Evolutionary conservation across 1,140 invertebrate species (phyloP), one percentile per base, ranked within the genome.

Genomic region (Drosophila sproati): DNA sequence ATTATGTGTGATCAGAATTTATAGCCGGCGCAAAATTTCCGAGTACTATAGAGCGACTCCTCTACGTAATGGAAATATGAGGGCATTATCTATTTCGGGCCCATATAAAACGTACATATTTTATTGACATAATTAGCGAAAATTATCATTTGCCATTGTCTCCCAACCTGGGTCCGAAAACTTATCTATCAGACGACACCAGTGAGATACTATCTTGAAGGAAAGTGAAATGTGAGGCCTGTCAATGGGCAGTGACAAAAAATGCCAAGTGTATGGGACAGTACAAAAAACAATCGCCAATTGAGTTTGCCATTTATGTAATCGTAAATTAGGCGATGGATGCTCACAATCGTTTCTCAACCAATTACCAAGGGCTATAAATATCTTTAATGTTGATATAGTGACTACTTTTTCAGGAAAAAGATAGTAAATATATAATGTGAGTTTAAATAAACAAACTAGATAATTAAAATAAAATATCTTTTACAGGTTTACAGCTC

Each of bases 121-220:
- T 87, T 87, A 87, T 87, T 88, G 83, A 63, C 82, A 74, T 76
- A 87, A 88, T 87, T 88, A 88, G 87, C 59, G 39, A 66, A 63
- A 79, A 80, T 88, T 81, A 88, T 88, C 66, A 62, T 79, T 77
- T 77, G 59, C 10, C 43, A 61, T 55, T 61, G 57, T 61, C 47
- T 54, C 7, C 35, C 37, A 28, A 41, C 41, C 47, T 20, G 20
- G 20, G 20, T 20, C 1, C 20, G 43, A 47, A 39, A 82, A 68
- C 78, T 79, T 88, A 87, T 88, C 62, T 88, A 85, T 74, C 61
- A 67, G 52, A 60, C 64, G 62, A 45, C 37, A 29, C 3, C 29
- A 12, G 7, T 37, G 50, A 20, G 51, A 45, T 7, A 8, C 37
- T 79, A 66, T 82, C 75, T 81, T 68, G 41, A 55, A 62, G 48